These are phyloP conservation scores for Lumbricus terrestris DNA, from an alignment of 2,888 invertebrate species.

Conservation along the genomic window DNA sequence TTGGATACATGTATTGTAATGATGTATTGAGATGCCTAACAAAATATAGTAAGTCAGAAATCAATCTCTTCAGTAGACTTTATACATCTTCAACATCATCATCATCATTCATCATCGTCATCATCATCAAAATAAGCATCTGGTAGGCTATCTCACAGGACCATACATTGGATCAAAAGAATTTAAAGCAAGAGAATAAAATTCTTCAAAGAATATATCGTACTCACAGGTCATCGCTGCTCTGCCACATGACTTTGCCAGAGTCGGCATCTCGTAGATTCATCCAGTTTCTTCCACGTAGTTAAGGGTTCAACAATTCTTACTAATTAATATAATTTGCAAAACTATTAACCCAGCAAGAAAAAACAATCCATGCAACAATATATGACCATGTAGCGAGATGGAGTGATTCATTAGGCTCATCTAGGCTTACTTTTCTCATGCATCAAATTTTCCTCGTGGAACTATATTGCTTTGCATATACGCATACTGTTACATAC, in stretches of 20 bases:
- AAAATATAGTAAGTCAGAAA: not conserved
- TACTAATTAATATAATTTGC: not conserved
- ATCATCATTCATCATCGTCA: not conserved
- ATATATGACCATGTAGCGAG: too few species aligned
- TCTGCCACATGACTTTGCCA: slow-evolving; percentile 94
- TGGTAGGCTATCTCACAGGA: not conserved
- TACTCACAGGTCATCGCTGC: slow-evolving; percentile 82
- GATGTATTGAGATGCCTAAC: too few species aligned
- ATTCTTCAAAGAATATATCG: not conserved
- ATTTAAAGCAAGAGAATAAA: not conserved
- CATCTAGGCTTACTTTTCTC: too few species aligned
- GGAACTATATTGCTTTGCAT: too few species aligned
- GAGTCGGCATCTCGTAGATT: slow-evolving; percentile 90
- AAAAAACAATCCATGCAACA: too few species aligned
- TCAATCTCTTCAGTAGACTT: not conserved
- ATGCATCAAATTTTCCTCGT: too few species aligned
- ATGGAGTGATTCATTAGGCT: too few species aligned
- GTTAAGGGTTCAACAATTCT: not conserved
- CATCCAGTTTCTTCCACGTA: slow-evolving; percentile 81
- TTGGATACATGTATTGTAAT: too few species aligned
- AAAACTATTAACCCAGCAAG: too few species aligned
- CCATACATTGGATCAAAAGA: not conserved
- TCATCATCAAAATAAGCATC: not conserved
- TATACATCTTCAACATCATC: not conserved
- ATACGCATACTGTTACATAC: too few species aligned